Conservation (phyloP, 2,113 vertebrate species). For the pig (Sus scrofa) region DNA sequence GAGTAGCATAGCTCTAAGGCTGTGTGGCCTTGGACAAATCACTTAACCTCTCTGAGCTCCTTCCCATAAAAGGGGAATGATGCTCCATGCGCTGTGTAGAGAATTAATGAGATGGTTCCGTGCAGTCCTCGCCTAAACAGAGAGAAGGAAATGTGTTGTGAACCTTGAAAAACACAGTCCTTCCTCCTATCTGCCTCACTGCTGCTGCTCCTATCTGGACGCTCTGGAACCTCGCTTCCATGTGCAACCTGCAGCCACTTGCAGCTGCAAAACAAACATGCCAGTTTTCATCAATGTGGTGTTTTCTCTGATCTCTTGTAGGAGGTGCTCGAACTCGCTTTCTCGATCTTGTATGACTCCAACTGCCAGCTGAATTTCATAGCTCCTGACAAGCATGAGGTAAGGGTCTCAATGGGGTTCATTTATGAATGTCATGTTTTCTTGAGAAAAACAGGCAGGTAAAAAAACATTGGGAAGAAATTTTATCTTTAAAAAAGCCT, state of each 20-base stretch:
- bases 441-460: not conserved
- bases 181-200: not conserved
- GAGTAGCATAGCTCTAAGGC: not conserved
- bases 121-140: not conserved
- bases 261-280: not conserved
- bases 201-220: not conserved
- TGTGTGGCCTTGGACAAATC: not conserved
- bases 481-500: not conserved
- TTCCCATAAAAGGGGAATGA: not conserved
- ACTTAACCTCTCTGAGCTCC: not conserved
- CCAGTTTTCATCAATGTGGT: not conserved
- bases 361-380: slow-evolving; percentile 99
- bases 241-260: not conserved
- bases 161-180: not conserved
- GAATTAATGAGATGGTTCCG: not conserved
- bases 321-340: slow-evolving; percentile 98
- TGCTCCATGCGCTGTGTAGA: not conserved
- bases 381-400: slow-evolving; percentile 99
- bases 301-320: slow-evolving; percentile 80
- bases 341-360: slow-evolving; percentile 98
- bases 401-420: slow-evolving; percentile 83
- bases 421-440: not conserved
- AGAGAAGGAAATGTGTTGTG: not conserved
- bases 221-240: fast-evolving
- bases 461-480: not conserved